Evolutionary conservation across 2,113 vertebrate species (phyloP).

Genomic region (Montifringilla adamsi): DNA sequence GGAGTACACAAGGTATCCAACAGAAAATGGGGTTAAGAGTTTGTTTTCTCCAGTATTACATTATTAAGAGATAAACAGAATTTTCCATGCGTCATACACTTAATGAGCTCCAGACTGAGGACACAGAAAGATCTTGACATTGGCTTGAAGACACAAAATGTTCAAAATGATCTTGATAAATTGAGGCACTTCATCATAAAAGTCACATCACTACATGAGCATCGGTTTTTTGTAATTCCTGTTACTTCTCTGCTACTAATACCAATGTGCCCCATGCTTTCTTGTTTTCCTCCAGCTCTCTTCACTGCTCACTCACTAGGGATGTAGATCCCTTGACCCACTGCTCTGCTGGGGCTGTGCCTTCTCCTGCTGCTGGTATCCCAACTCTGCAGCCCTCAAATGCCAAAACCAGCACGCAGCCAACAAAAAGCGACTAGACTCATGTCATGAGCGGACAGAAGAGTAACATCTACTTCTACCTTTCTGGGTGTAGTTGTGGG

Average conservation of each 20-base stretch:
- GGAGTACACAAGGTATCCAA: not conserved
- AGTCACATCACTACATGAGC: not conserved
- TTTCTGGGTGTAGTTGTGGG: not conserved
- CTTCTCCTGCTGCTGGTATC: not conserved
- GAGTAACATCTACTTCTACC: not conserved
- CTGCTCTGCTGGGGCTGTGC: not conserved
- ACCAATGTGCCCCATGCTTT: not conserved
- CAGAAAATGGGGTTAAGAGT: not conserved
- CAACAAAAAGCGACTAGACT: not conserved
- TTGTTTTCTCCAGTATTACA: not conserved
- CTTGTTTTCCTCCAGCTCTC: not conserved
- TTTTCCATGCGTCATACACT: not conserved
- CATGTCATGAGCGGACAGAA: fast-evolving
- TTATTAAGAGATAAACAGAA: not conserved
- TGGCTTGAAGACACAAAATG: not conserved
- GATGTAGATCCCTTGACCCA: not conserved
- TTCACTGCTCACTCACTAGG: not conserved
- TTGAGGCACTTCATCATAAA: not conserved
- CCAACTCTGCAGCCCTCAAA: not conserved
- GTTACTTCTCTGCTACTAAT: not conserved
- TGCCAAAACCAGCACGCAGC: not conserved
- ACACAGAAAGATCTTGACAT: slow-evolving; percentile 12
- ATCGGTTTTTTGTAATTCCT: not conserved
- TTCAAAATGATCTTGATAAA: not conserved
- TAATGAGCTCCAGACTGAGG: slow-evolving; percentile 7